Conservation (phyloP, 92 coral and sea anemone genomes). For the Diadumene lineata region DNA sequence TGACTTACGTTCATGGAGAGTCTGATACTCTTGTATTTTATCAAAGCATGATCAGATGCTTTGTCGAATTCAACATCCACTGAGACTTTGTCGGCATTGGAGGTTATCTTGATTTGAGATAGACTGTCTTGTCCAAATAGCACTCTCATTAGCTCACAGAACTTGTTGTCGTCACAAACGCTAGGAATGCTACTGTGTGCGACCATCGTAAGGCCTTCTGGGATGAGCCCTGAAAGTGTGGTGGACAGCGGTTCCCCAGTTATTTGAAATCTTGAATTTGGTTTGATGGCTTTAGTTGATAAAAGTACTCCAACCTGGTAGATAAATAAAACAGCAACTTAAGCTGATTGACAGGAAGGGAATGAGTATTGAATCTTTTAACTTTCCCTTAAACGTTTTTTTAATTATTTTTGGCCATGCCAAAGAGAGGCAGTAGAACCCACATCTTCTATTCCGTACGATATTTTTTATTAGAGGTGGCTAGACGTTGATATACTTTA, state of each 20-base stretch:
- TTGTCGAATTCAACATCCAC: conserved; percentile 20
- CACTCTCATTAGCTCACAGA: conserved; percentile 70
- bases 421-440: too few relatives aligned
- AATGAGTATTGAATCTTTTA: too few relatives aligned
- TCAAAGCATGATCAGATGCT: conserved; percentile 32
- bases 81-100: conserved; percentile 20
- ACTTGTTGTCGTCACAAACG: conserved; percentile 45
- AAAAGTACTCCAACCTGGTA: conserved; percentile 79
- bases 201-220: conserved; percentile 74
- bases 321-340: too few relatives aligned
- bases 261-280: conserved; percentile 54
- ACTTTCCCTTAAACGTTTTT: too few relatives aligned
- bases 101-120: conserved; percentile 33
- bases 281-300: conserved; percentile 57
- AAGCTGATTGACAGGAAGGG: too few relatives aligned
- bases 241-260: conserved; percentile 65
- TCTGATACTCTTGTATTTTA: conserved; percentile 14
- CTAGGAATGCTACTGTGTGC: conserved; percentile 50
- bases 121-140: conserved; percentile 69
- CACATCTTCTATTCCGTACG: too few relatives aligned
- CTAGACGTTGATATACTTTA: too few relatives aligned
- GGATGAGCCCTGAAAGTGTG: conserved; percentile 58
- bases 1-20: conserved; percentile 33
- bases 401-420: too few relatives aligned
- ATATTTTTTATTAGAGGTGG: too few relatives aligned